Base-by-base conservation (phyloP, 2,888 invertebrate species). In the Rotaria sp. region DNA sequence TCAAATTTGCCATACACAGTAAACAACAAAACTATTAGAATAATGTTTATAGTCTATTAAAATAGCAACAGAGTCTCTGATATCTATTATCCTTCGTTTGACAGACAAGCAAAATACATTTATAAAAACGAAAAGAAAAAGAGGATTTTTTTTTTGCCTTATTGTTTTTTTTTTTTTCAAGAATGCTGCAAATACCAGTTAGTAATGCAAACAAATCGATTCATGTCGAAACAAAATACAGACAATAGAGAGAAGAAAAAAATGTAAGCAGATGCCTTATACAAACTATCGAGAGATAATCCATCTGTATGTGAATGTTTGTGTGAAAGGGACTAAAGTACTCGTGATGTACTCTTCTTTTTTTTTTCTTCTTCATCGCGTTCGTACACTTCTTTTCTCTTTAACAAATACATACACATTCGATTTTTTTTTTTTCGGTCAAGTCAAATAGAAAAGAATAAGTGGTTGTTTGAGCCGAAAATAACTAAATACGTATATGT, bases 371-470 rank as follows among this genome's bases (percentile, higher is more conserved):
- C 67, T 67, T 67, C 67, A 67, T 67, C 67, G 67, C 67, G 30
- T 35, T 67, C 35, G 67, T 67, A 21, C 67, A 67, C 35, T 35
- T 67, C 67, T 67, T 67, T 67, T 67, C 67, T 35, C 67, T 67
- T 67, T 67, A 18, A 67, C 38, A 67, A 67, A 67, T 67, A 67
- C 67, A 67, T 67, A 35, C 67, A 67, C 38, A 35, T 8, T 67
- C 67, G 67, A 67, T 67, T 67, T 67, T 67, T 67, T 67, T 67
- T 67, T 67, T 67, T 67, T 67, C 67, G 67, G 67, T 67, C 67
- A 67, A 67, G 67, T 67, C 67, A 67, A 67, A 67, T 21, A 67
- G 67, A 67, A 67, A 55, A 67, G 67, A 67, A 67, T 67, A 67
- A 67, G 15, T 67, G 35, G 21, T 67, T 67, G 67, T 35, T 35